These are phyloP conservation scores for Diprion similis DNA, from an alignment of 1,140 invertebrate species.

Conservation along the genomic window DNA sequence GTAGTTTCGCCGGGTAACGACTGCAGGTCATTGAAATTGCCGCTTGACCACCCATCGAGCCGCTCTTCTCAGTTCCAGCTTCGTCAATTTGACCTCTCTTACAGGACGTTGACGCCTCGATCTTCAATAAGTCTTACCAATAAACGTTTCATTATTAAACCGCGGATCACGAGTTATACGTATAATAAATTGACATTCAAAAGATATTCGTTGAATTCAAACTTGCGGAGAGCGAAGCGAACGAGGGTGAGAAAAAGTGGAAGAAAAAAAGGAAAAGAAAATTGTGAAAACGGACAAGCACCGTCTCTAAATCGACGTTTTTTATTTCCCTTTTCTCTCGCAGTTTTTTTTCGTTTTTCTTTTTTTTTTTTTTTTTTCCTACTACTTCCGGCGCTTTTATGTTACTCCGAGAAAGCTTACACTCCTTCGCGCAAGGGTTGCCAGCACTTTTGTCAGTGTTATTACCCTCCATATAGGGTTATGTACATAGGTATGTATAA, in stretches of 20 bases:
- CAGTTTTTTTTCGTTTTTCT: neutral
- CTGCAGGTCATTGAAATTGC: neutral
- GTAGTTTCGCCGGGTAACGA: neutral
- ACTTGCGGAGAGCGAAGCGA: neutral
- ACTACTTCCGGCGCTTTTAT: neutral
- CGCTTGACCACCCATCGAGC: neutral
- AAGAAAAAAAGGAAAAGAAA: neutral
- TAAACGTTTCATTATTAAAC: no score
- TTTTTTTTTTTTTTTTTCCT: neutral
- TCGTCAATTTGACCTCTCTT: neutral
- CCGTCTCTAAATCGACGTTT: neutral
- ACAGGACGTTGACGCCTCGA: no score
- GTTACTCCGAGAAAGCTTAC: neutral
- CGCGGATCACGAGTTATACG: no score
- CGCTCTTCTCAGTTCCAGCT: neutral
- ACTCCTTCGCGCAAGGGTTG: neutral
- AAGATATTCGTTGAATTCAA: no score
- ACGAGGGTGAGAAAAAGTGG: neutral
- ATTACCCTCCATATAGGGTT: neutral
- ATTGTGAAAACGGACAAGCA: neutral
- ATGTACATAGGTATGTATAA: neutral
- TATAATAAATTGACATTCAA: no score
- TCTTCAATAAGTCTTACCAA: no score
- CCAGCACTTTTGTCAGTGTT: conserved; percentile 1
- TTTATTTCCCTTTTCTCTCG: neutral